Conservation (phyloP, 2,888 invertebrate species). For the Cheilosia impressa region DNA sequence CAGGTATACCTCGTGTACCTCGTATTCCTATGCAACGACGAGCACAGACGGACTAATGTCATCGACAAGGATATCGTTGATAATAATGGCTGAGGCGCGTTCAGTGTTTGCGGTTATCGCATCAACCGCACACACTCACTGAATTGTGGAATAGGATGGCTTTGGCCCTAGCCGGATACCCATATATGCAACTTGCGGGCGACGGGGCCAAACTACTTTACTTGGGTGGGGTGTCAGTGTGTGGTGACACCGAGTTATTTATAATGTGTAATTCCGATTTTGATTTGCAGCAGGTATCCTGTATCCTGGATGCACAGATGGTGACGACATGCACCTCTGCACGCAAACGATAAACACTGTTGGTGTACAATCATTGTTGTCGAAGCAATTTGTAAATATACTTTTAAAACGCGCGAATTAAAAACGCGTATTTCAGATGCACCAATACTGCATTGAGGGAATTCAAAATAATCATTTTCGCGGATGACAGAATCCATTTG, state of each 20-base stretch:
- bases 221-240: conserved; percentile 51
- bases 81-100: conserved; percentile 71
- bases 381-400: conserved; percentile 74
- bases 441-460: not conserved
- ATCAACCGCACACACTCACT: conserved; percentile 70
- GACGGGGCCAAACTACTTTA: not conserved
- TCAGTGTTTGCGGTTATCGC: conserved; percentile 74
- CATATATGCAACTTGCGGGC: conserved; percentile 4
- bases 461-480: no score
- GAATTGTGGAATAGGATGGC: conserved; percentile 17
- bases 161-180: conserved; percentile 21
- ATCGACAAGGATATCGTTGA: conserved; percentile 75
- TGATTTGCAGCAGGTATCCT: conserved; percentile 71
- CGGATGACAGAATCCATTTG: no score
- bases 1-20: conserved; percentile 34
- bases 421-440: not conserved
- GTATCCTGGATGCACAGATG: conserved; percentile 36
- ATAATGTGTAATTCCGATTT: conserved; percentile 75
- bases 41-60: conserved; percentile 75
- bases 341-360: conserved; percentile 64
- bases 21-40: conserved; percentile 60
- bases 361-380: conserved; percentile 58
- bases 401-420: not conserved
- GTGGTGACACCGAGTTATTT: conserved; percentile 68
- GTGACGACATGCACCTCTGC: conserved; percentile 43